phyloP scores from a whole-genome alignment of 2,113 vertebrate species.

The Desmodus rotundus region DNA sequence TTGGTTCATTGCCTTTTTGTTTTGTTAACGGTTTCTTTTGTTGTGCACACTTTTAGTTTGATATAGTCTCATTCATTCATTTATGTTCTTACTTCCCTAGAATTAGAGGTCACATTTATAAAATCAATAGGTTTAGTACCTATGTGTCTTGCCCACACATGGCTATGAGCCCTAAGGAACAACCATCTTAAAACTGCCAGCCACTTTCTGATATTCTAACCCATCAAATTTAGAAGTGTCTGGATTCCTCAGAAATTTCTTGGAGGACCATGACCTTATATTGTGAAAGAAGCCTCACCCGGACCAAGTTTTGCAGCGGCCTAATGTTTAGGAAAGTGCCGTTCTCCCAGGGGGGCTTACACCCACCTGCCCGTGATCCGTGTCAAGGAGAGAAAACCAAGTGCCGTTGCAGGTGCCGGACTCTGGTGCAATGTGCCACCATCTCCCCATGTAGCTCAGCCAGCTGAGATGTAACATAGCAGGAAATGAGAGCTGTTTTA shows the following conservation, averaged over 20 bases:
- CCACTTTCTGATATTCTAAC: not conserved
- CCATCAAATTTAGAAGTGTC: not conserved
- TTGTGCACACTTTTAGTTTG: not conserved
- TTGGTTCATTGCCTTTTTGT: not conserved
- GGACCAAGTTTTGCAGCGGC: not conserved
- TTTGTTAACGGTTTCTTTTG: not conserved
- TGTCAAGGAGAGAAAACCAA: not conserved
- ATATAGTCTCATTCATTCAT: not conserved
- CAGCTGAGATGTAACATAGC: not conserved
- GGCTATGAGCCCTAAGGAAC: not conserved
- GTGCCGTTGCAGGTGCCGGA: not conserved
- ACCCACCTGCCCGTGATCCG: rapidly evolving
- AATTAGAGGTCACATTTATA: not conserved
- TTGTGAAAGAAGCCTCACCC: not conserved
- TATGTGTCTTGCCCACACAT: not conserved
- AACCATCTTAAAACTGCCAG: not conserved
- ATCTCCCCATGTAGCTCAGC: not conserved
- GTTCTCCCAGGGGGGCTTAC: not conserved
- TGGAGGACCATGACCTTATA: not conserved
- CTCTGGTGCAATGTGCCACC: not conserved
- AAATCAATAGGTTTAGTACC: not conserved
- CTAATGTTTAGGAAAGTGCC: not conserved
- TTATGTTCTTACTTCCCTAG: not conserved
- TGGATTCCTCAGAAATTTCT: not conserved
- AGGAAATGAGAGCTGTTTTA: not conserved